Conservation (phyloP, 2,888 invertebrate genomes). For the Pelosia muscerda region DNA sequence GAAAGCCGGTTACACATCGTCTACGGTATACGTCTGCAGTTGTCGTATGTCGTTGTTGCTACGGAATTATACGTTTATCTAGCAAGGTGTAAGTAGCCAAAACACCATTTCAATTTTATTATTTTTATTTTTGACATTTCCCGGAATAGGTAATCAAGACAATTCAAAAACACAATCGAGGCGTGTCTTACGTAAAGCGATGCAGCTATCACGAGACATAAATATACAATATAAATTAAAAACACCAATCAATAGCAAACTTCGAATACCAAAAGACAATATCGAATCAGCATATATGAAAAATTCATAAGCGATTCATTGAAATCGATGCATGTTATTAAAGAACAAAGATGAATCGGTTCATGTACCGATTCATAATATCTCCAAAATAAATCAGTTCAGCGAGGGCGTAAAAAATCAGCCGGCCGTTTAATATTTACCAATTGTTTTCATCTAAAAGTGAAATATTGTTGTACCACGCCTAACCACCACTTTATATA, state of each 20-base stretch:
- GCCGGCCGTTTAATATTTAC: conserved; percentile 67
- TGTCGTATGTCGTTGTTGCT: no score
- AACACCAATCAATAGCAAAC: conserved; percentile 13
- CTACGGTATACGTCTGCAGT: no score
- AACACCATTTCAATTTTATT: no score
- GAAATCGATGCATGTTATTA: conserved; percentile 55
- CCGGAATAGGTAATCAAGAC: background rate
- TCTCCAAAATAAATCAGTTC: conserved; percentile 64
- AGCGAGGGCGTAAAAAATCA: conserved; percentile 63
- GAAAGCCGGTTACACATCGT: no score
- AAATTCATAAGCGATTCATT: conserved; percentile 47
- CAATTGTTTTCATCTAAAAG: conserved; percentile 67
- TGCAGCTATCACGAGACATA: background rate
- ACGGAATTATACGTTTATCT: no score
- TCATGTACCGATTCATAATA: conserved; percentile 57
- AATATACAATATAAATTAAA: conserved; percentile 17
- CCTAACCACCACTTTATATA: conserved; percentile 48
- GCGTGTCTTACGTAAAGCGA: background rate
- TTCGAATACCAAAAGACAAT: conserved; percentile 42
- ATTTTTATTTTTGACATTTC: background rate
- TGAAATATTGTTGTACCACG: conserved; percentile 63
- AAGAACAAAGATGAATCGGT: conserved; percentile 50
- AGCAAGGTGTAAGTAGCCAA: no score
- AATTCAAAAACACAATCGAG: background rate
- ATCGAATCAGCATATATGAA: conserved; percentile 43